A percentile compares a stretch with the other conserved stretches of the same genome.
Evolutionary conservation across 2,888 invertebrate species (phyloP).

Genomic region (Bembecia ichneumoniformis): DNA sequence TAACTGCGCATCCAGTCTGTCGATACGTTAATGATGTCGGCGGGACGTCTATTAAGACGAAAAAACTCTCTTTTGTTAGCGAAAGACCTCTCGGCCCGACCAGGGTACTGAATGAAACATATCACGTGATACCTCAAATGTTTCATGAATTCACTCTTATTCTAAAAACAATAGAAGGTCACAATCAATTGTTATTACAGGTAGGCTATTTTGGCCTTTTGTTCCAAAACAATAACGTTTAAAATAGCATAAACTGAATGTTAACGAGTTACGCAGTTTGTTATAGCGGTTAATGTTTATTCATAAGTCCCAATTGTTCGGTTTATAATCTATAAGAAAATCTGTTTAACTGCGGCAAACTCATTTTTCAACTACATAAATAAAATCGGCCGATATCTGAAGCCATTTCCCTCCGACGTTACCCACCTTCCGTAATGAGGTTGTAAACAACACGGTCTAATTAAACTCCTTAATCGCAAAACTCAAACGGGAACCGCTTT

Average conservation of each 20-base stretch:
- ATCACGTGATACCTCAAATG: neutral
- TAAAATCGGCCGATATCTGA: slow-evolving; percentile 59
- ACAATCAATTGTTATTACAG: slow-evolving; percentile 9
- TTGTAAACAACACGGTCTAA: slow-evolving; percentile 71
- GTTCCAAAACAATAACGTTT: slow-evolving; percentile 16
- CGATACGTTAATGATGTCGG: slow-evolving; percentile 70
- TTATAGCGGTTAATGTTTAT: slow-evolving; percentile 44
- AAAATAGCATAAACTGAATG: slow-evolving; percentile 8
- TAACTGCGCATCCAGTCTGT: slow-evolving; percentile 55
- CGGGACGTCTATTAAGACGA: slow-evolving; percentile 54
- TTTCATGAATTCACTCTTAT: slow-evolving; percentile 8
- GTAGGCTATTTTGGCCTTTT: slow-evolving; percentile 19
- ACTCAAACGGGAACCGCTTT: slow-evolving; percentile 71
- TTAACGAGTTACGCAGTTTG: slow-evolving; percentile 10
- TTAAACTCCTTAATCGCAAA: slow-evolving; percentile 72
- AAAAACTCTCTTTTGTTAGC: slow-evolving; percentile 47
- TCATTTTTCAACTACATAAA: slow-evolving; percentile 68
- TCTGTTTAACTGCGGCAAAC: slow-evolving; percentile 48
- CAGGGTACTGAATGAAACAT: neutral
- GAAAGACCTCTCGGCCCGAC: slow-evolving; percentile 5
- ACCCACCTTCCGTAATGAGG: slow-evolving; percentile 64
- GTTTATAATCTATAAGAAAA: slow-evolving; percentile 41
- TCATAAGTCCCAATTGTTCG: slow-evolving; percentile 43
- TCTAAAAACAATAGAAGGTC: slow-evolving; percentile 40
- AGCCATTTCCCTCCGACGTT: slow-evolving; percentile 45